These are phyloP conservation scores for Petrocephalus schoutedeni DNA, from an alignment of 2,797 vertebrate genomes.

Conservation along the genomic window DNA sequence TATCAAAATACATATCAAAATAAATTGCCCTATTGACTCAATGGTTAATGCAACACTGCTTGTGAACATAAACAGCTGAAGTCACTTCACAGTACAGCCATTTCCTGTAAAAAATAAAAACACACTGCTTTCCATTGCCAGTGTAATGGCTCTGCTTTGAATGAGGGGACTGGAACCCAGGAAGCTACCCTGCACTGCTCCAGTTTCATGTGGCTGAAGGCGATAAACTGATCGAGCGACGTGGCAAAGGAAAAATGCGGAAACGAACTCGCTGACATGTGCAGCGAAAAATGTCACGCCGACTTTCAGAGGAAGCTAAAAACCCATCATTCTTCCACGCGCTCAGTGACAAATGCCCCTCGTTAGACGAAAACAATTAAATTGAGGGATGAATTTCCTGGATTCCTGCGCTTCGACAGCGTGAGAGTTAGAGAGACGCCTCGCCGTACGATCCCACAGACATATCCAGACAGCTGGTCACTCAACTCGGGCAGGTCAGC, in stretches of 20 bases:
- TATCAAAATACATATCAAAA: neutral
- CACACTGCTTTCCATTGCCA: neutral
- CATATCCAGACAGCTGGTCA: neutral
- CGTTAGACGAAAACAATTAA: slow-evolving; percentile 12
- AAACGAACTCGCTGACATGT: neutral
- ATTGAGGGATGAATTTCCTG: neutral
- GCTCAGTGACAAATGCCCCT: neutral
- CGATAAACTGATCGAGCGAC: neutral
- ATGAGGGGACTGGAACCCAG: neutral
- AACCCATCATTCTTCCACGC: neutral
- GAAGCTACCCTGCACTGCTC: neutral
- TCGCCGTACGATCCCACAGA: neutral
- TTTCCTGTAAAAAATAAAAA: neutral
- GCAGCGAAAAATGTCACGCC: neutral
- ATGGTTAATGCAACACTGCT: neutral
- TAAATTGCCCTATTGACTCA: neutral
- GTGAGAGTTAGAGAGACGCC: neutral
- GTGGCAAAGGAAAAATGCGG: neutral
- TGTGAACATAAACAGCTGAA: neutral
- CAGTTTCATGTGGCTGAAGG: slow-evolving; percentile 9
- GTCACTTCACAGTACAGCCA: neutral
- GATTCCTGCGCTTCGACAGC: neutral
- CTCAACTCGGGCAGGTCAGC: neutral
- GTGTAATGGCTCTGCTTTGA: neutral
- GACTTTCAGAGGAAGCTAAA: neutral